phyloP scores from a whole-genome alignment of 2,113 vertebrate species.

The Spilogale gracilis region DNA sequence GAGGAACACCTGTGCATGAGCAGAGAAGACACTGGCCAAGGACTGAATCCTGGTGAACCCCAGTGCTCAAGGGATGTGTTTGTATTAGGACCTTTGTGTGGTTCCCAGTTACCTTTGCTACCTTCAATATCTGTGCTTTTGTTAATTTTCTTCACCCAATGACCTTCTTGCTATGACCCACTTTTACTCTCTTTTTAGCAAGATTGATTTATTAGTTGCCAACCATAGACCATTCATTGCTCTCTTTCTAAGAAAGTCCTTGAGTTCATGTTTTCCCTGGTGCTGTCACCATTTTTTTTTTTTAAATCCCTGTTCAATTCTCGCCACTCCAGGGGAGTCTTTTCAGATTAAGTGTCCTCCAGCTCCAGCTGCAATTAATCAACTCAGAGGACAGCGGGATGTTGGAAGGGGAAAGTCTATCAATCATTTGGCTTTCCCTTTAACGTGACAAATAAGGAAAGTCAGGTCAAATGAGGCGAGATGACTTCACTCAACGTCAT shows the following conservation, averaged over 20 bases:
- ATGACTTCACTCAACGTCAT: not conserved
- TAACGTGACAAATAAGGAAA: not conserved
- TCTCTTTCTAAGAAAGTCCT: conserved; percentile 4
- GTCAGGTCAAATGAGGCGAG: not conserved
- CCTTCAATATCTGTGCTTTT: not conserved
- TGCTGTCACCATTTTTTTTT: not conserved
- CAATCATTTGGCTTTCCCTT: not conserved
- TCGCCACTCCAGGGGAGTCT: not conserved
- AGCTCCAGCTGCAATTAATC: not conserved
- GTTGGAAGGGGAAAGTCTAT: not conserved
- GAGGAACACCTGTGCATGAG: not conserved
- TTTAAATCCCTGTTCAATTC: not conserved
- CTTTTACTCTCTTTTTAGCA: not conserved
- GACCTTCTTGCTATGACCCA: not conserved
- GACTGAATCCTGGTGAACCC: not conserved
- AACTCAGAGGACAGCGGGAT: not conserved
- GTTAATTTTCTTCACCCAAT: not conserved
- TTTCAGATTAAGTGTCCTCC: not conserved
- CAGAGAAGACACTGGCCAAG: not conserved
- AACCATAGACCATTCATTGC: not conserved
- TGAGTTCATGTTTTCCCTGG: not conserved
- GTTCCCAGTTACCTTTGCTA: not conserved
- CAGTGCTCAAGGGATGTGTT: not conserved
- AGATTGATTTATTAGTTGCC: not conserved
- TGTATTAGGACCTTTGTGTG: not conserved